A percentile compares a stretch with the other conserved stretches of the same genome.
Conservation (phyloP, 2,888 invertebrate species). For the Sphecodes monilicornis region DNA sequence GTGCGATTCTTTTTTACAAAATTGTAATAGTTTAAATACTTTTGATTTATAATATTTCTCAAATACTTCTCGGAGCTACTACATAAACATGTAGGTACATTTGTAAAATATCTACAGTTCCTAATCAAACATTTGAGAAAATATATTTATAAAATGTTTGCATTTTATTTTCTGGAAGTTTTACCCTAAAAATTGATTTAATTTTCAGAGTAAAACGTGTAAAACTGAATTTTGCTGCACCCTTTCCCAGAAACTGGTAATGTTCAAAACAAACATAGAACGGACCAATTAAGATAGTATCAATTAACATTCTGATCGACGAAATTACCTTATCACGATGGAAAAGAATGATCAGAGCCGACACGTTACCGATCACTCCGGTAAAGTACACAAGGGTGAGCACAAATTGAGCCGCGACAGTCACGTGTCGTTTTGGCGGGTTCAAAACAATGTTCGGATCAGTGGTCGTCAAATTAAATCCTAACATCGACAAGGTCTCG, state of each 20-base stretch:
- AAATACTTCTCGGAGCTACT: too few species aligned
- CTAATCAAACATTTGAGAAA: neutral
- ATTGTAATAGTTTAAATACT: too few species aligned
- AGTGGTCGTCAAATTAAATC: conserved; percentile 52
- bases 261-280: neutral
- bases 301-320: neutral
- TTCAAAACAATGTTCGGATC: conserved; percentile 39
- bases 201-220: neutral
- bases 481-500: conserved; percentile 55
- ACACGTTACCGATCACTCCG: conserved; percentile 91
- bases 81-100: too few species aligned
- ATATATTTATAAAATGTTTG: neutral
- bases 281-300: neutral
- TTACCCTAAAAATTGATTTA: neutral
- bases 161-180: neutral
- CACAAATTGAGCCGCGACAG: conserved; percentile 80
- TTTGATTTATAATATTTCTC: too few species aligned
- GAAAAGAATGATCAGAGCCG: conserved; percentile 91
- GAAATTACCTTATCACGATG: conserved; percentile 87
- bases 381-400: conserved; percentile 87
- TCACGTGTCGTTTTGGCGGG: conserved; percentile 71
- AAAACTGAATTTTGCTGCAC: neutral
- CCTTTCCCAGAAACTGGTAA: neutral
- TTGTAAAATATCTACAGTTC: too few species aligned
- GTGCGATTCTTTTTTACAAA: too few species aligned